Conservation (phyloP, 2,113 vertebrate genomes). For the Brienomyrus longianalis region DNA sequence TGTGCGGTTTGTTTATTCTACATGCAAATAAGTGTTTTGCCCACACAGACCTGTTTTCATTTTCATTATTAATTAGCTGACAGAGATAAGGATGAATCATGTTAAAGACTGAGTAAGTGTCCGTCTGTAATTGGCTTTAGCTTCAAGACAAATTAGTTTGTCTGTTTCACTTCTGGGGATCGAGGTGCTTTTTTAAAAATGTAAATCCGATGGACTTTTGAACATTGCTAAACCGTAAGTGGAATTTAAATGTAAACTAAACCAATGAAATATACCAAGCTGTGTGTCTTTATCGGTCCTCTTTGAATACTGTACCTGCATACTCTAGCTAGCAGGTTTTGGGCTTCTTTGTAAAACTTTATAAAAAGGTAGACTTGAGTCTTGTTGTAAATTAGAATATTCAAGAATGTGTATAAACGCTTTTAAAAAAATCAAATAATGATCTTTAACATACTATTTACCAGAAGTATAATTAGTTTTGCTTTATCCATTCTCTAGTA, state of each 20-base stretch:
- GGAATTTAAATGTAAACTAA: not conserved
- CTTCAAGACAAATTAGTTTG: not conserved
- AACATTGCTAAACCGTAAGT: not conserved
- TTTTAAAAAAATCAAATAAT: not conserved
- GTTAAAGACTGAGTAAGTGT: conserved; percentile 19
- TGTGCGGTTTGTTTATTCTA: not conserved
- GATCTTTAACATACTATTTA: not conserved
- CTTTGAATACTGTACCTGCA: not conserved
- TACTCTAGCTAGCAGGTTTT: not conserved
- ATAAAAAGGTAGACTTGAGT: not conserved
- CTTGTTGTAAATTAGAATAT: not conserved
- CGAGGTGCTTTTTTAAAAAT: not conserved
- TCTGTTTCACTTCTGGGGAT: not conserved
- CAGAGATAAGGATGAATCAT: conserved; percentile 6
- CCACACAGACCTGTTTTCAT: not conserved
- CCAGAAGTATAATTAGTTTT: not conserved
- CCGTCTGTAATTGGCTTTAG: not conserved
- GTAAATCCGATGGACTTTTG: not conserved
- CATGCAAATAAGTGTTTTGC: conserved; percentile 2
- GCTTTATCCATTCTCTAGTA: not conserved
- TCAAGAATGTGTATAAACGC: not conserved
- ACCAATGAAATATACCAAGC: not conserved
- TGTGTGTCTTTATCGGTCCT: not conserved
- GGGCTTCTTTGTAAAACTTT: not conserved
- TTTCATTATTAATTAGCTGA: not conserved